These are phyloP conservation scores for Chrysomela aeneicollis DNA, from an alignment of 2,888 invertebrate species.

Conservation along the genomic window DNA sequence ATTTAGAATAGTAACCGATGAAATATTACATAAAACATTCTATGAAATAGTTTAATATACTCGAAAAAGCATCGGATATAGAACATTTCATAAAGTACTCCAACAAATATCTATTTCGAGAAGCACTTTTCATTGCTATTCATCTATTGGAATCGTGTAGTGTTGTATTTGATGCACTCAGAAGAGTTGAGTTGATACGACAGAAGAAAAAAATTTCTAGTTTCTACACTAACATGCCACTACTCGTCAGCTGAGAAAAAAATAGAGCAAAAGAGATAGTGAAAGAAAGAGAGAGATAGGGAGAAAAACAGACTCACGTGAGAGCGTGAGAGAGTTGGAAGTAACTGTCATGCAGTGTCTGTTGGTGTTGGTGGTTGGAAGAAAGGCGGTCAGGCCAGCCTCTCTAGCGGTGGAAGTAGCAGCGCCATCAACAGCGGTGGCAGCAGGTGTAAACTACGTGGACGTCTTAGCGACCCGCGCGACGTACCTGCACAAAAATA, in stretches of 20 bases:
- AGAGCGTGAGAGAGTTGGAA: constrained; percentile 39
- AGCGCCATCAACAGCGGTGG: constrained; percentile 55
- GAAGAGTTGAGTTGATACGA: too few relatives aligned
- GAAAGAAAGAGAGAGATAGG: constrained; percentile 37
- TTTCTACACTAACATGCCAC: not conserved
- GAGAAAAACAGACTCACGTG: constrained; percentile 38
- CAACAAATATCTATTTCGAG: too few relatives aligned
- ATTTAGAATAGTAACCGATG: too few relatives aligned
- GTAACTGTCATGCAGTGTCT: constrained; percentile 36
- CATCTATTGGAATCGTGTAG: too few relatives aligned
- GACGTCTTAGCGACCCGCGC: constrained; percentile 47
- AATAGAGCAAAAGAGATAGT: constrained; percentile 13
- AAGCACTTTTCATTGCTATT: too few relatives aligned
- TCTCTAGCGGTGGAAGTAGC: constrained; percentile 54
- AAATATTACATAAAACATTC: too few relatives aligned
- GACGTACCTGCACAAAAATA: constrained; percentile 56
- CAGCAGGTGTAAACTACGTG: constrained; percentile 50
- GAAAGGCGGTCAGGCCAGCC: constrained; percentile 51
- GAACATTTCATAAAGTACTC: too few relatives aligned
- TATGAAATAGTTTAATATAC: too few relatives aligned
- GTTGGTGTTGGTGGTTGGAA: constrained; percentile 10
- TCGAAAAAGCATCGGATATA: too few relatives aligned
- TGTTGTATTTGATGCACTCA: too few relatives aligned
- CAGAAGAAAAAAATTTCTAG: not conserved
- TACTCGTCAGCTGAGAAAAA: not conserved